A percentile compares a stretch with the other conserved stretches of the same genome.
These are phyloP conservation scores for Mimas tiliae DNA, from an alignment of 2,888 invertebrate species.

Conservation along the genomic window DNA sequence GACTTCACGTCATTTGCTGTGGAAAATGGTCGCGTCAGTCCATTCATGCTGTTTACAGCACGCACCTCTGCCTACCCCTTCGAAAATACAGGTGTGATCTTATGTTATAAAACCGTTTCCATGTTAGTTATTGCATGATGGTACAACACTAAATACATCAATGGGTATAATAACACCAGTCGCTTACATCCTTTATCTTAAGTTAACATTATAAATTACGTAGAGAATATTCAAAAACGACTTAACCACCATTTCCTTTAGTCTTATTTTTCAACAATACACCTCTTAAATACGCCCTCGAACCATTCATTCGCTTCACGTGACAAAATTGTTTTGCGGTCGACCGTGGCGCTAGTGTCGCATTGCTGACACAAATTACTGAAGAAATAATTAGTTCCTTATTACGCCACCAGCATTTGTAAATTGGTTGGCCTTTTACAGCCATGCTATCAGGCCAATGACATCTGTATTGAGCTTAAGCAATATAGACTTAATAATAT, in stretches of 20 bases:
- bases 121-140: neutral
- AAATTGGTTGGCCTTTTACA: constrained; percentile 15
- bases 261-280: neutral
- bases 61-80: too few relatives aligned
- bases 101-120: too few relatives aligned
- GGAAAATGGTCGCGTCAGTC: too few relatives aligned
- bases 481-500: neutral
- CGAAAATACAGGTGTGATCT: too few relatives aligned
- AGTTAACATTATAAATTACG: constrained; percentile 8
- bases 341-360: constrained; percentile 17
- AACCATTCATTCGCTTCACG: constrained; percentile 18
- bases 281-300: neutral
- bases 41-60: too few relatives aligned
- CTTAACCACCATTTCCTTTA: neutral
- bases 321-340: constrained; percentile 11
- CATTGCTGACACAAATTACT: neutral
- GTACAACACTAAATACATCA: constrained; percentile 14
- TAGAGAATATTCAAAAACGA: neutral
- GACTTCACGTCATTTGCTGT: too few relatives aligned
- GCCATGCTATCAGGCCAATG: constrained; percentile 11
- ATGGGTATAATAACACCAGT: constrained; percentile 2
- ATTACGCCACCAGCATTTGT: constrained; percentile 13
- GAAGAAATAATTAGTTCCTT: neutral
- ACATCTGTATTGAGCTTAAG: neutral
- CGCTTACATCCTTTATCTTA: constrained; percentile 20